A percentile compares a stretch with the other conserved stretches of the same genome.
Conservation (phyloP, 1,140 invertebrate genomes). For the Calliphora vicina region DNA sequence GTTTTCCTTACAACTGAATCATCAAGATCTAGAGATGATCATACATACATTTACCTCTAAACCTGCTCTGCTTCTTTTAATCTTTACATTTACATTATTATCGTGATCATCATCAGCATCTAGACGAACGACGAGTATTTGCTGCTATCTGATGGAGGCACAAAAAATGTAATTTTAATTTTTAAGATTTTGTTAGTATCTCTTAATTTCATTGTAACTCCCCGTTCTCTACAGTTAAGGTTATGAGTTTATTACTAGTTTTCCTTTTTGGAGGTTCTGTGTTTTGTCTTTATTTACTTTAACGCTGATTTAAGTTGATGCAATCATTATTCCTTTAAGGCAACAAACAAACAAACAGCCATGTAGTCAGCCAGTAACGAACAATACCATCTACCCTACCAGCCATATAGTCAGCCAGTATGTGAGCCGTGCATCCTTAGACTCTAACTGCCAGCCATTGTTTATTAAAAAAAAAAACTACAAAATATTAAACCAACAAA, state of each 20-base stretch:
- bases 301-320: neutral
- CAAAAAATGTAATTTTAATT: neutral
- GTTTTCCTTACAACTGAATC: neutral
- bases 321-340: neutral
- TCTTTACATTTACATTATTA: neutral
- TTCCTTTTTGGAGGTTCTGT: neutral
- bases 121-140: too few relatives aligned
- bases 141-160: neutral
- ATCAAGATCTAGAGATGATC: neutral
- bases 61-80: neutral
- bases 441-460: neutral
- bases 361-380: neutral
- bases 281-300: conserved; percentile 1
- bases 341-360: neutral
- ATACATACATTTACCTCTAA: neutral
- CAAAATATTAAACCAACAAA: neutral
- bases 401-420: neutral
- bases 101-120: neutral
- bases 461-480: neutral
- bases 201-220: neutral
- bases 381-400: neutral
- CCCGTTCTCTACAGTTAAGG: too few relatives aligned
- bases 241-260: neutral
- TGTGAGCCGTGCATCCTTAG: neutral
- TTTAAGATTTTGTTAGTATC: neutral